Evolutionary conservation across 2,113 vertebrate species (phyloP).

Genomic region (Eolophus roseicapilla): DNA sequence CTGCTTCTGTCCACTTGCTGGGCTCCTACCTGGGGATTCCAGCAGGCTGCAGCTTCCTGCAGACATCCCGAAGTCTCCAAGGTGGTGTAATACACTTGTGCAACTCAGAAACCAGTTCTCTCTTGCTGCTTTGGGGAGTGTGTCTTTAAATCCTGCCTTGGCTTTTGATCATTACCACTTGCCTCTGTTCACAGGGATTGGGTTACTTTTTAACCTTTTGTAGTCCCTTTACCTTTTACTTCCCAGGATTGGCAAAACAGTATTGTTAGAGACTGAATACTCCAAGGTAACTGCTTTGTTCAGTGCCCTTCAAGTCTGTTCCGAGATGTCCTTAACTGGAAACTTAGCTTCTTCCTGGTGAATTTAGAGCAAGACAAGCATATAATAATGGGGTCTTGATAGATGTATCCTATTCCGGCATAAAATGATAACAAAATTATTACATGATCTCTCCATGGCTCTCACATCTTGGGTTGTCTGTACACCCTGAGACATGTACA

Average conservation of each 20-base stretch:
- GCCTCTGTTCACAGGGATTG: constrained; percentile 29
- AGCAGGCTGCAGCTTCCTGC: background rate
- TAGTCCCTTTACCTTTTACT: constrained; percentile 55
- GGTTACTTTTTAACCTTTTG: constrained; percentile 65
- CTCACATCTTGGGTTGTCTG: background rate
- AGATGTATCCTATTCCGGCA: background rate
- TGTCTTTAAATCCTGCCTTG: constrained; percentile 38
- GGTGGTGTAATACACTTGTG: constrained; percentile 9
- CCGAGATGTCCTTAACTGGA: constrained; percentile 33
- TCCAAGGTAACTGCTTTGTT: constrained; percentile 43
- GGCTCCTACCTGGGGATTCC: background rate
- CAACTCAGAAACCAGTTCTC: constrained; percentile 33
- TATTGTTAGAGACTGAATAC: constrained; percentile 41
- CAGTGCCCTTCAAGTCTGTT: constrained; percentile 39
- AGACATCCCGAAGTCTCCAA: background rate
- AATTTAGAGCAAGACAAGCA: constrained; percentile 5
- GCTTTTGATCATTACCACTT: constrained; percentile 56
- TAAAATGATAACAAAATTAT: background rate
- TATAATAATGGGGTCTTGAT: background rate
- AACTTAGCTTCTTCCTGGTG: constrained; percentile 34
- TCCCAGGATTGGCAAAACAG: constrained; percentile 35
- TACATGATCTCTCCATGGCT: background rate
- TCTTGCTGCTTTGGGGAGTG: background rate
- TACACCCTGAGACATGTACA: background rate
- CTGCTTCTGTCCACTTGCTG: background rate